phyloP scores from a whole-genome alignment of 30 jellyfish, hydroid and myxozoan genomes.

The Cassiopea xamachana region DNA sequence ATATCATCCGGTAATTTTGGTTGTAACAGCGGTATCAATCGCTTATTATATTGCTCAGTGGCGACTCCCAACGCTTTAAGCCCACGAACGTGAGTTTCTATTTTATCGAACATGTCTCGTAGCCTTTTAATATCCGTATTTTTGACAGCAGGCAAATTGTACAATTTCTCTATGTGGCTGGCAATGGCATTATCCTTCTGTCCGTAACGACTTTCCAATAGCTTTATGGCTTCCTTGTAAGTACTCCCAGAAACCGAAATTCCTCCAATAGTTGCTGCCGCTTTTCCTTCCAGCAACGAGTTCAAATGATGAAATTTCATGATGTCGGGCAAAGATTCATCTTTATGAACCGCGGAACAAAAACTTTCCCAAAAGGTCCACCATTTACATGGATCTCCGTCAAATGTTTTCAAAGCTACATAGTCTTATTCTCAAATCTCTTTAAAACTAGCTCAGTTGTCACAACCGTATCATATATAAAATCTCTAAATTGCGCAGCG shows the following conservation, averaged over 20 bases:
- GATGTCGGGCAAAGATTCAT: constrained; percentile 16
- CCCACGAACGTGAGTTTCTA: constrained; percentile 14
- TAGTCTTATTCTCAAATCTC: too few species aligned
- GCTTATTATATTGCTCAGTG: too few species aligned
- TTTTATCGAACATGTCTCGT: constrained; percentile 2
- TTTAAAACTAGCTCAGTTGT: too few species aligned
- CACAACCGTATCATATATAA: too few species aligned
- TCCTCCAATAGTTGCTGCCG: constrained; percentile 37
- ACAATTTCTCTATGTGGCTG: not conserved
- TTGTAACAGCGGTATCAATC: too few species aligned
- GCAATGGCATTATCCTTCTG: not conserved
- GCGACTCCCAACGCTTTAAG: not conserved
- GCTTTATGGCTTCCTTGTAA: constrained; percentile 15
- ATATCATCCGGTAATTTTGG: not conserved
- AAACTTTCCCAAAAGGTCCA: constrained; percentile 18
- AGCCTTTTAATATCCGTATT: not conserved
- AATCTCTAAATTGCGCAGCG: too few species aligned
- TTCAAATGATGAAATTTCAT: constrained; percentile 41
- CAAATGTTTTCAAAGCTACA: too few species aligned
- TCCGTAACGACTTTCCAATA: constrained; percentile 34
- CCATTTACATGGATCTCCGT: too few species aligned
- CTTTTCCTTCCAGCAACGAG: constrained; percentile 37
- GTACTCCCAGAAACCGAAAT: not conserved
- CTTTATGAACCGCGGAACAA: constrained; percentile 8
- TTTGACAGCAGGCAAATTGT: too few species aligned